Base-by-base conservation (phyloP, 2,113 vertebrate genomes). In the Myiozetetes cayanensis region DNA sequence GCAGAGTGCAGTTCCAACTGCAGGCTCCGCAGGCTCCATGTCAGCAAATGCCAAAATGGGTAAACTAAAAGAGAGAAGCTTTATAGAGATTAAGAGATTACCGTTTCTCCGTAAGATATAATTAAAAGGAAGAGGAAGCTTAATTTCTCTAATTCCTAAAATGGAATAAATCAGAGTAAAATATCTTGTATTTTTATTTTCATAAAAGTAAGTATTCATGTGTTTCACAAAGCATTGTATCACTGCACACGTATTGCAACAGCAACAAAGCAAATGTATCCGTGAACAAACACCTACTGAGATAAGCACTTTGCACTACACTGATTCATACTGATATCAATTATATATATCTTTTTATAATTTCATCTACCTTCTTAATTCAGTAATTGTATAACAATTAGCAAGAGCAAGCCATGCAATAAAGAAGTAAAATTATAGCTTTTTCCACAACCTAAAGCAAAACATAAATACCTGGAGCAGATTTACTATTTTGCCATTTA, bases 41-140 rank as follows among this genome's bases (percentile, higher is more conserved):
- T 31, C 87, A 87, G 43, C 71, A 71, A 87, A 68, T 89, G 92
- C 94, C 96, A 96, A 63, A 43, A n/a, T 65, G 90, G 92, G 52
- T 14, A 82, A 84, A 72, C 83, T 89, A 75, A 96, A 58, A 94
- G 80, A 85, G 83, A 94, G 74, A 83, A 95, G 90, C 94, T 95
- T 93, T 96, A 67, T 1, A 63, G 76, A 85, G 94, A 97, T 97
- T 96, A 97, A 96, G 77, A 97, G 97, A 97, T 97, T 97, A 97
- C 28, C 74, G 47, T 61, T 89, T 63, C 95, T 84, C 93, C 92
- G 67, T 71, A 97, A 97, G 94, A 94, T 67, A 15, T 90, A 96
- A 96, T 97, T 98, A 97, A 96, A 97, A 77, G 75, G 86, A 47
- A 86, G 25, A 96, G 50, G 74, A 95, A 97, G 87, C 82, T 96